Base-by-base conservation (phyloP, 2,113 vertebrate species). In the Bubo bubo region DNA sequence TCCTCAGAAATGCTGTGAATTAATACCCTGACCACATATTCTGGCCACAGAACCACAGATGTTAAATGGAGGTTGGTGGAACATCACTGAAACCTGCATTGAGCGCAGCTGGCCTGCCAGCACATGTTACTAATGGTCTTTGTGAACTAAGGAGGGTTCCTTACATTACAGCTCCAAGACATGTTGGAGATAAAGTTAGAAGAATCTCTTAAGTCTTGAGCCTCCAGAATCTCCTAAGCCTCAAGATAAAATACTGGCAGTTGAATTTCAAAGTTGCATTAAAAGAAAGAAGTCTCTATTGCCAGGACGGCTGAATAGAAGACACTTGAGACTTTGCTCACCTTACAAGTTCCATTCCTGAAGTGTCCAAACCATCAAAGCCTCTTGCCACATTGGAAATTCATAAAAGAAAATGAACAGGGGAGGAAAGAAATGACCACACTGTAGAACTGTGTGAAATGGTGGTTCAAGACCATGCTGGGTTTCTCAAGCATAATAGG, bases 1-100 rank as follows among this genome's bases (percentile, higher is more conserved):
- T 85, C 16, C 53, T 49, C 60, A 94, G 70, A 96, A 94, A 79
- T 82, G 53, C 67, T 76, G 62, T 75, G 53, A 72, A 75, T 96
- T 79, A 94, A 90, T 75, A 82, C 22, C 22, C 66, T 83, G 70
- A 79, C 66, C 79, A 82, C n/a, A 45, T 93, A 76, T 94, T 93
- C 89, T 93, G 85, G 58, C 90, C 92, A 62, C 85, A 92, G 90
- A 95, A 88, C 77, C 93, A 62, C 5, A 12, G 67, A 75, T 34
- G 17, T 82, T 79, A 76, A 72, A 70, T 50, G 71, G 81, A 85
- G 47, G 45, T 79, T 88, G 32, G 58, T 85, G 53, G 49, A 93
- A 85, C 47, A 35, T 50, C 34, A 24, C 60, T 87, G 55, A 89
- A 84, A 87, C 62, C 16, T 68, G 39, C 47, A 39, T 1, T 68